Evolutionary conservation across 2,113 vertebrate species (phyloP), one percentile per base, ranked within the genome.

Genomic region (Clarias gariepinus): DNA sequence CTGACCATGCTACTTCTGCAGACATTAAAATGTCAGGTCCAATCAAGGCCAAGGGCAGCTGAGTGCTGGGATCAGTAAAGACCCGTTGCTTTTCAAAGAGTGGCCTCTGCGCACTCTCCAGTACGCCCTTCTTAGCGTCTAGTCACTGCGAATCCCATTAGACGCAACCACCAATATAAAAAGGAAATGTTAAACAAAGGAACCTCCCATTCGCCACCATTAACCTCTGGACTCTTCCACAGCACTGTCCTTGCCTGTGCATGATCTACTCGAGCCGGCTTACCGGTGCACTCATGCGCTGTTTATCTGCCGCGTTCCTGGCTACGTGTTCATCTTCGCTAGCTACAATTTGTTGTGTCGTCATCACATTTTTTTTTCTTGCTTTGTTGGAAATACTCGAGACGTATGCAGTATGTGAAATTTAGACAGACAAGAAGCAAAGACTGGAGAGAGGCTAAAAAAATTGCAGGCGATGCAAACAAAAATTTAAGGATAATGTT

Each of bases 11-110:
- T 94, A 86, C 90, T 93, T 93, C 91, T 94, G 89, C 91, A 94
- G 95, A 96, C 95, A 96, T 96, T 96, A 96, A 95, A 95, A 94
- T 92, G 95, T 96, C 95, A 95, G 90, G 90, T 95, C 91, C 94
- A 96, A 96, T 96, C 94, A 96, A 74, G 90, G 92, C 86, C 66
- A 41, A 91, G 93, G 94, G 93, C 94, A 94, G 93, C 90, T 95
- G 94, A 96, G 93, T 91, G 92, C 95, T 94, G 95, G 95, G 93
- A 93, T 91, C 92, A 94, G 94, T 91, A 90, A 94, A 94, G 91
- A 91, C 93, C 91, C 68, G 87, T 88, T 90, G 92, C 92, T 92
- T 93, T 93, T 92, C 92, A 92, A 90, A 91, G 91, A 90, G 90
- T 89, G 90, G 93, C 91, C 92, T 92, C 90, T 9, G 78, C 69